These are phyloP conservation scores for Rugalucina vietnamica DNA, from an alignment of 2,888 invertebrate species.

Conservation along the genomic window DNA sequence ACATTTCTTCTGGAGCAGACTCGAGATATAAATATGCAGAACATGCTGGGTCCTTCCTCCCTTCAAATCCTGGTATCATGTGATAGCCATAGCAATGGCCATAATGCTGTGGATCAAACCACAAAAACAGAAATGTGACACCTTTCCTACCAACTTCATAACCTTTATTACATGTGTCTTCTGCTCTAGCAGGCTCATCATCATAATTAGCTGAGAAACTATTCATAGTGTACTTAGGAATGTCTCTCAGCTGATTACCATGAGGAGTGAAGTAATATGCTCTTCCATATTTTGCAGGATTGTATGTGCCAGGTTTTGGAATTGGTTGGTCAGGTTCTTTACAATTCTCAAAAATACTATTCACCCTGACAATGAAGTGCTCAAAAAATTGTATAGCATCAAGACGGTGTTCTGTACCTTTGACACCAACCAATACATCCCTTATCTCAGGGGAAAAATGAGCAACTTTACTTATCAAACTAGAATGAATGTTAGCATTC, in stretches of 20 bases:
- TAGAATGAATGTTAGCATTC: no score
- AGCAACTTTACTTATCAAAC: no score
- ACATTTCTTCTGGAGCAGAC: neutral
- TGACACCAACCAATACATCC: no score
- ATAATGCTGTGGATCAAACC: conserved; percentile 26
- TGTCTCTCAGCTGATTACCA: neutral
- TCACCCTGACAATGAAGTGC: no score
- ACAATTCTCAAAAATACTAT: neutral
- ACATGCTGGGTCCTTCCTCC: conserved; percentile 41
- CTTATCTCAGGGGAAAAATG: no score
- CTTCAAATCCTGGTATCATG: conserved; percentile 41
- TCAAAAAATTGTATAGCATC: no score
- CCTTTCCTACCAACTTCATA: no score
- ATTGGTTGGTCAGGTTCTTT: neutral
- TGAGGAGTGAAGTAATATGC: neutral
- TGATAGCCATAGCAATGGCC: conserved; percentile 48
- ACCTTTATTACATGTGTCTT: neutral
- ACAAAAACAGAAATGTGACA: no score
- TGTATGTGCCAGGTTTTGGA: neutral
- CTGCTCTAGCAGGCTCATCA: neutral
- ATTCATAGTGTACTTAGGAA: neutral
- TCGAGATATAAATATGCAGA: no score
- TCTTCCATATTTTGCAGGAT: neutral
- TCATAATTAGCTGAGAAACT: neutral
- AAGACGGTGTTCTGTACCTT: no score